Percentiles rank a stretch among this genome's conserved stretches.
phyloP scores from a whole-genome alignment of 2,888 invertebrate species.

The Silvanus unidentatus region DNA sequence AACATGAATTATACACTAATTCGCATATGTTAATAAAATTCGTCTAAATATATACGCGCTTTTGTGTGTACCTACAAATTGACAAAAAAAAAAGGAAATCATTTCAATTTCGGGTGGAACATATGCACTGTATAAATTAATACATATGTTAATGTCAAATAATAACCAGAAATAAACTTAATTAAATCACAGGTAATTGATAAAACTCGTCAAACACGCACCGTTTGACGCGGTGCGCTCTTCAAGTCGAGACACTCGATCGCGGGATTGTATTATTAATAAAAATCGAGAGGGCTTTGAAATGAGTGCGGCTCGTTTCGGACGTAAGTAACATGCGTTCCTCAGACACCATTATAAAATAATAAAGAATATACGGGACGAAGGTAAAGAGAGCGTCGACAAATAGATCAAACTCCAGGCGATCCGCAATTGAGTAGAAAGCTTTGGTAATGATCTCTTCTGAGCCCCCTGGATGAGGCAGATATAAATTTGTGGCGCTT shows the following conservation, averaged over 20 bases:
- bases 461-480: constrained; percentile 50
- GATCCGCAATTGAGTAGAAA: constrained; percentile 51
- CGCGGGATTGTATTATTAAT: no score
- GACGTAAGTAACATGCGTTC: no score
- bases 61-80: no score
- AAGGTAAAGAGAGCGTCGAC: constrained; percentile 42
- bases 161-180: not conserved
- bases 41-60: not conserved
- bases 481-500: constrained; percentile 50
- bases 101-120: not conserved
- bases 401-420: constrained; percentile 49
- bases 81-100: no score
- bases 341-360: constrained; percentile 28
- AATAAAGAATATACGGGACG: constrained; percentile 21
- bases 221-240: no score
- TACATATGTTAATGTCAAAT: constrained; percentile 1
- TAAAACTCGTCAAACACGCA: no score
- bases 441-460: constrained; percentile 50
- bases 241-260: no score
- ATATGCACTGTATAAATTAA: not conserved
- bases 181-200: not conserved
- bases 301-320: no score
- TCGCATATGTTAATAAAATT: not conserved
- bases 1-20: not conserved
- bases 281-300: no score